Conservation (phyloP, 1,140 invertebrate genomes). For the Caenorhabditis tropicalis region DNA sequence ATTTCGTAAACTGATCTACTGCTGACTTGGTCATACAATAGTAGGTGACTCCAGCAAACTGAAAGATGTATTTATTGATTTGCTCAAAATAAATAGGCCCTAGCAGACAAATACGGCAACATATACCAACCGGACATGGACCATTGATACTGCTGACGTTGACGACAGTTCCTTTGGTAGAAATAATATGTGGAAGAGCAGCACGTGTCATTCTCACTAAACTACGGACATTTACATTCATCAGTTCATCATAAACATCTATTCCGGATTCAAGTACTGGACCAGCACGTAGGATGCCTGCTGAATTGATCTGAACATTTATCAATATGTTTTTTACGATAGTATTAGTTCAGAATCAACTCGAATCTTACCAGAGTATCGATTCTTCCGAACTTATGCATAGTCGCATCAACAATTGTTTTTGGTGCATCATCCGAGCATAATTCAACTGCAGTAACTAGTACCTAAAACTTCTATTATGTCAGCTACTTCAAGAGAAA, state of each 20-base stretch:
- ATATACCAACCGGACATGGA: slow-evolving; percentile 78
- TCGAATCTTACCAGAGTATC: slow-evolving; percentile 49
- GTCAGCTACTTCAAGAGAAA: not conserved
- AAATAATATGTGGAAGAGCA: slow-evolving; percentile 83
- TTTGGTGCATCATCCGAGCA: slow-evolving; percentile 39
- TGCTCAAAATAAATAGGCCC: not conserved
- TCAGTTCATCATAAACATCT: slow-evolving; percentile 83
- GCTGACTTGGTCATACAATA: slow-evolving; percentile 73
- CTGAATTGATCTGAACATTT: slow-evolving; percentile 80
- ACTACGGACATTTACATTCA: slow-evolving; percentile 83
- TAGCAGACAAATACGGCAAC: too few relatives aligned
- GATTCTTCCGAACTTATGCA: slow-evolving; percentile 54
- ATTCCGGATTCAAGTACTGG: slow-evolving; percentile 83
- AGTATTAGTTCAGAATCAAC: too few relatives aligned
- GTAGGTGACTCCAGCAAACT: slow-evolving; percentile 69
- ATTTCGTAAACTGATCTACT: slow-evolving; percentile 72
- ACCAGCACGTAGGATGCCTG: slow-evolving; percentile 83
- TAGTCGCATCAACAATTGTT: slow-evolving; percentile 47
- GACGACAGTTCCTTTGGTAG: slow-evolving; percentile 85
- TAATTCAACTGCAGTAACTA: slow-evolving; percentile 66
- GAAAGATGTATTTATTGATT: not conserved
- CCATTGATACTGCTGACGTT: slow-evolving; percentile 90
- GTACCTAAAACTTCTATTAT: slow-evolving; percentile 61
- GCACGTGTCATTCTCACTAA: slow-evolving; percentile 82
- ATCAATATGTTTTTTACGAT: too few relatives aligned